Conservation (phyloP, 92 coral and sea anemone species). For the Palythoa heliodiscus region DNA sequence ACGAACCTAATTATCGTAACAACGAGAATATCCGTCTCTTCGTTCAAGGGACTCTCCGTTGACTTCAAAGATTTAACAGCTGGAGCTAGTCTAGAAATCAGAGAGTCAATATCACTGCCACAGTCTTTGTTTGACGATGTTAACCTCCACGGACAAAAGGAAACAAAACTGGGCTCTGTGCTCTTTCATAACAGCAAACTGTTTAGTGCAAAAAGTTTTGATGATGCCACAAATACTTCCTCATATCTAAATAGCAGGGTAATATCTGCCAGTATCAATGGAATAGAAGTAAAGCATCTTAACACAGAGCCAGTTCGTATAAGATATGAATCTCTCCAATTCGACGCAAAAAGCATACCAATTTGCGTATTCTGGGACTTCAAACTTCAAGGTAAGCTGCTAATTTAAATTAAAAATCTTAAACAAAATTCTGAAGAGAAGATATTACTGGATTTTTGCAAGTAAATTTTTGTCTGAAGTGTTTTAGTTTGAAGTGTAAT, state of each 20-base stretch:
- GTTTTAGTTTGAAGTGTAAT: too few species aligned
- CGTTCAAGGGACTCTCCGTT: conserved; percentile 5
- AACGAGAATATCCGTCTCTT: not conserved
- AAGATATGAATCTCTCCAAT: not conserved
- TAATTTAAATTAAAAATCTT: not conserved
- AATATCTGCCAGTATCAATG: conserved; percentile 29
- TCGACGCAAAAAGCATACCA: not conserved
- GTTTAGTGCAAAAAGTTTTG: conserved; percentile 11
- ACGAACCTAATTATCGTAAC: conserved; percentile 3
- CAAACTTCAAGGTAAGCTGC: conserved; percentile 30
- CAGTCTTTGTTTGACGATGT: conserved; percentile 8
- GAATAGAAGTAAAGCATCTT: conserved; percentile 9
- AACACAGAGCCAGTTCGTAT: conserved; percentile 12
- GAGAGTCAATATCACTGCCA: conserved; percentile 10
- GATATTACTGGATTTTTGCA: too few species aligned
- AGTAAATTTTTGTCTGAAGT: too few species aligned
- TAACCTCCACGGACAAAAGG: not conserved
- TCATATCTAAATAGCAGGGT: conserved; percentile 31
- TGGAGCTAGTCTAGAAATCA: not conserved
- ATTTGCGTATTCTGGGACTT: conserved; percentile 53
- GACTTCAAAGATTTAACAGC: not conserved
- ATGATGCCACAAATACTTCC: not conserved
- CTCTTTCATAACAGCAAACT: conserved; percentile 12
- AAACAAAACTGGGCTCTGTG: conserved; percentile 16
- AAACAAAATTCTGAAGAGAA: not conserved